Conservation (phyloP, 2,797 vertebrate species). For the Otus scops region DNA sequence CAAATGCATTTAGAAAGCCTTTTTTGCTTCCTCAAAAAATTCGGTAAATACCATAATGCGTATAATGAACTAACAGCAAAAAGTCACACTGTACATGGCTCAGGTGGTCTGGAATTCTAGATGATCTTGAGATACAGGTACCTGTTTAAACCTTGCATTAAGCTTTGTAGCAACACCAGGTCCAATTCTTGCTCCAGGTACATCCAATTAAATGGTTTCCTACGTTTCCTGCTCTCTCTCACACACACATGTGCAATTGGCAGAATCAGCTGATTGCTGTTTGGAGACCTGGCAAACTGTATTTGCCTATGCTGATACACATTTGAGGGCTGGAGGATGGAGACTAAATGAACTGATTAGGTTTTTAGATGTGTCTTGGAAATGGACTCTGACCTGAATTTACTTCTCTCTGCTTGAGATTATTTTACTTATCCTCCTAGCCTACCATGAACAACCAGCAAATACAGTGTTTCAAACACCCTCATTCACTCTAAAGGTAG, state of each 20-base stretch:
- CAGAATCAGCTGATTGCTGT: neutral
- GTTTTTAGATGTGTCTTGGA: conserved; percentile 13
- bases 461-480: neutral
- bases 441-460: neutral
- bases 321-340: conserved; percentile 13
- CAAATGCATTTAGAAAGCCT: neutral
- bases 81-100: neutral
- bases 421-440: neutral
- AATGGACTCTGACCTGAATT: conserved; percentile 19
- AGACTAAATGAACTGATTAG: neutral
- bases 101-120: neutral
- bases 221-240: neutral
- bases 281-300: neutral
- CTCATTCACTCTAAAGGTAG: neutral
- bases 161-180: neutral
- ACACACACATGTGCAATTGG: neutral
- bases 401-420: neutral
- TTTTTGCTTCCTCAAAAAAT: neutral
- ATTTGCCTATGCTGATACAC: neutral
- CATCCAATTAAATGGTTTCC: neutral
- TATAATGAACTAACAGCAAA: neutral
- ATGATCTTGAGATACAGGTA: neutral
- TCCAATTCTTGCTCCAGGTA: conserved; percentile 9
- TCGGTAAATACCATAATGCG: neutral
- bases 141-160: neutral